A percentile compares a stretch with the other conserved stretches of the same genome.
These are phyloP conservation scores for Platysteira castanea DNA, from an alignment of 2,113 vertebrate species.

Conservation along the genomic window DNA sequence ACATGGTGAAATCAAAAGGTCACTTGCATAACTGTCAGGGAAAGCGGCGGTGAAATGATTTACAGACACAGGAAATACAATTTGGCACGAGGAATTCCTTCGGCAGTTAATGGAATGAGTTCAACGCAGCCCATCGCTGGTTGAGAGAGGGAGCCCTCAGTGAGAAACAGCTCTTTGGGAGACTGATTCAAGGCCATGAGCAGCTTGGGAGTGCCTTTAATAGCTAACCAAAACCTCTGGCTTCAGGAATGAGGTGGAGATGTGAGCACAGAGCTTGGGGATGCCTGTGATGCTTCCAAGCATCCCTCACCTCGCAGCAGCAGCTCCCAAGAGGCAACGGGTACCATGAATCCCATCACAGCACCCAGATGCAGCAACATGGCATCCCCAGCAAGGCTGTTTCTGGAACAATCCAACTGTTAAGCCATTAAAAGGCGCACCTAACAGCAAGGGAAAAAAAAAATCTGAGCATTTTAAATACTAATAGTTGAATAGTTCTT, in stretches of 20 bases:
- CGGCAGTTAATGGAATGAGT: conserved; percentile 52
- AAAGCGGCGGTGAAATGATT: conserved; percentile 51
- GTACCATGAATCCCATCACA: neutral
- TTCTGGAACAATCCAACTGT: neutral
- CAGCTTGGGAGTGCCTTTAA: neutral
- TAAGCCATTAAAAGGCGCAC: neutral
- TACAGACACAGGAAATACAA: conserved; percentile 60
- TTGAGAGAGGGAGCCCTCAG: neutral
- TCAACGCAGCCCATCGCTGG: neutral
- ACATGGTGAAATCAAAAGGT: conserved; percentile 63
- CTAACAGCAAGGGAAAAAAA: neutral
- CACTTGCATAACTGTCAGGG: conserved; percentile 62
- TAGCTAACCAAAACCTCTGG: neutral
- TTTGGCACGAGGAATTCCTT: conserved; percentile 49
- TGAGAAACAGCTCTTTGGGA: neutral
- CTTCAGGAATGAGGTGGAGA: neutral
- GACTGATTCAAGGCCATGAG: neutral
- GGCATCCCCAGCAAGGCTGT: neutral
- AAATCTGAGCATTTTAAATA: neutral
- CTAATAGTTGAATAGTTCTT: neutral
- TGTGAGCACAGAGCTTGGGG: fast-evolving
- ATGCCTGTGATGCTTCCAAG: neutral
- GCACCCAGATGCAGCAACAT: fast-evolving
- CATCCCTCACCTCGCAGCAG: neutral
- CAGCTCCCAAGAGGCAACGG: neutral